These are phyloP conservation scores for Patella caerulea DNA, from an alignment of 2,888 invertebrate genomes.

Conservation along the genomic window DNA sequence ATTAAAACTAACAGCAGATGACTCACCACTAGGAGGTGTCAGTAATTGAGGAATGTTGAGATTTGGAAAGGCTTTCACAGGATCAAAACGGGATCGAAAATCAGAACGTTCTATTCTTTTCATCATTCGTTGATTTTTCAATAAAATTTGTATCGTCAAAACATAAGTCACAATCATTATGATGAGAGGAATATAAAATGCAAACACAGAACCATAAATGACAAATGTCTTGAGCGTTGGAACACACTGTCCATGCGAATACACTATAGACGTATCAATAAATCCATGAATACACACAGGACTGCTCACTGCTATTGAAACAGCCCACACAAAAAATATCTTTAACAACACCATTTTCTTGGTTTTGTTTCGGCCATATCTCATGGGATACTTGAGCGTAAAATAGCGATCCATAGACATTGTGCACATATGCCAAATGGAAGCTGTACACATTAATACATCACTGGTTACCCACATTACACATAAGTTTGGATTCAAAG, in stretches of 20 bases:
- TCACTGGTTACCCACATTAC: constrained; percentile 79
- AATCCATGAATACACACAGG: constrained; percentile 70
- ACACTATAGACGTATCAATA: constrained; percentile 58
- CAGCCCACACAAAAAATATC: constrained; percentile 93
- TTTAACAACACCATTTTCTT: constrained; percentile 77
- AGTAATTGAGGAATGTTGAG: neutral
- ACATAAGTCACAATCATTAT: constrained; percentile 96
- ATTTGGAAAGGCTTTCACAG: neutral
- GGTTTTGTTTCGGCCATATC: constrained; percentile 71
- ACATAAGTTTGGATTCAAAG: constrained; percentile 81
- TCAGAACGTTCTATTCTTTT: constrained; percentile 51
- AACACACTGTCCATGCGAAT: constrained; percentile 56
- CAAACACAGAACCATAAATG: constrained; percentile 92
- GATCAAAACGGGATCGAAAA: constrained; percentile 31
- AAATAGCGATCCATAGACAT: constrained; percentile 81
- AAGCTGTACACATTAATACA: constrained; percentile 75
- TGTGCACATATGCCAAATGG: constrained; percentile 76
- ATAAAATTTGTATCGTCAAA: constrained; percentile 88
- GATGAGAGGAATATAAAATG: constrained; percentile 93
- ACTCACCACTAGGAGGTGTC: neutral
- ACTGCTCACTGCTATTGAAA: constrained; percentile 77
- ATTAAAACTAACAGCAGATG: neutral
- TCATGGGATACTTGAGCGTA: constrained; percentile 92
- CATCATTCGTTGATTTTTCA: constrained; percentile 77
- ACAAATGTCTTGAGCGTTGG: constrained; percentile 63